Percentiles rank a stretch among this genome's conserved stretches.
phyloP scores from a whole-genome alignment of 2,797 vertebrate species.

The Austrolebias charrua region DNA sequence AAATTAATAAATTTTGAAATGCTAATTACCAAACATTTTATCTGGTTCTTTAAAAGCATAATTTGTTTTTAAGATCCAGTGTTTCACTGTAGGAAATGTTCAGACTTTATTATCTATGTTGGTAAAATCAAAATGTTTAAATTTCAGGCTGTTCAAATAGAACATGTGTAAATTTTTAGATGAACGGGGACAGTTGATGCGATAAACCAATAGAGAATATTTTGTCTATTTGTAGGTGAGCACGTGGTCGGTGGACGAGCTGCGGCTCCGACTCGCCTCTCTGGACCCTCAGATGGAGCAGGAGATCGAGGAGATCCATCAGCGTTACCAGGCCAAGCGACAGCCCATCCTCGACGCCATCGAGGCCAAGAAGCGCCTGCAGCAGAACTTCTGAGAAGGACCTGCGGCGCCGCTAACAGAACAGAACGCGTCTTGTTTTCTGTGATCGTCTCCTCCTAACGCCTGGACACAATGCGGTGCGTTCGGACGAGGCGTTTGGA shows the following conservation, averaged over 20 bases:
- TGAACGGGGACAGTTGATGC: too few relatives aligned
- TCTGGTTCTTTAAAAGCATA: too few relatives aligned
- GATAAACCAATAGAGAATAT: not conserved
- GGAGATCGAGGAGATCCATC: constrained; percentile 95
- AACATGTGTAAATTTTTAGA: too few relatives aligned
- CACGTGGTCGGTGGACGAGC: constrained; percentile 89
- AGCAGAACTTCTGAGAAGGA: constrained; percentile 87
- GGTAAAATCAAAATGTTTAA: too few relatives aligned
- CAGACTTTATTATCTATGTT: too few relatives aligned
- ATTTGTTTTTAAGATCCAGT: too few relatives aligned
- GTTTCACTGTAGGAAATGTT: too few relatives aligned
- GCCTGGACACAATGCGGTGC: not conserved
- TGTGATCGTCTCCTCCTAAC: not conserved
- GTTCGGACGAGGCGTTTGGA: not conserved
- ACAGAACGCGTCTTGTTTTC: not conserved
- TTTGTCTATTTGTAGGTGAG: constrained; percentile 77
- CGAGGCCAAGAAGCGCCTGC: constrained; percentile 91
- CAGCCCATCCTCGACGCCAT: constrained; percentile 96
- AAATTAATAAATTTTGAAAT: too few relatives aligned
- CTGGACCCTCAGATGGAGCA: constrained; percentile 97
- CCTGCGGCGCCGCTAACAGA: not conserved
- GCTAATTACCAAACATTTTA: too few relatives aligned
- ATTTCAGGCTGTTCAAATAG: too few relatives aligned
- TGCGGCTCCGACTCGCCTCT: constrained; percentile 83
- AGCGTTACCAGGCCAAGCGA: constrained; percentile 93